These are phyloP conservation scores for Ischnus inquisitorius DNA, from an alignment of 2,888 invertebrate species.

Conservation along the genomic window DNA sequence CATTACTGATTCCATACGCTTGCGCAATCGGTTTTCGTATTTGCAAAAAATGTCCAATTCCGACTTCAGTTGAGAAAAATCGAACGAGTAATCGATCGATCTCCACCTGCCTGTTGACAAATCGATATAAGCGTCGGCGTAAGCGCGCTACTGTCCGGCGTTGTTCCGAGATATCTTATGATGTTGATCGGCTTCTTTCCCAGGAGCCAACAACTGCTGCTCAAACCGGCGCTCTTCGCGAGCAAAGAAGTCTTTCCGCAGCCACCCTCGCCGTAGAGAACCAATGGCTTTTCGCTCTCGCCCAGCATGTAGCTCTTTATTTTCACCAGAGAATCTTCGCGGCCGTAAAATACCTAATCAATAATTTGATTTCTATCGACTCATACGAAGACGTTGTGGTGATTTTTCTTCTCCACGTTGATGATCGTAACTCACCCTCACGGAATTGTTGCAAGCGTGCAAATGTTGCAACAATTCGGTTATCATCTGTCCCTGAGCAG, in stretches of 20 bases:
- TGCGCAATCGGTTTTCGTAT: background rate
- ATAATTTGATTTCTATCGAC: background rate
- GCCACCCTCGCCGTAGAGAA: conserved; percentile 97
- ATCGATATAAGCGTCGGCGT: conserved; percentile 98
- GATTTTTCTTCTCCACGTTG: background rate
- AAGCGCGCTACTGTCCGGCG: conserved; percentile 97
- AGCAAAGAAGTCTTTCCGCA: conserved; percentile 99
- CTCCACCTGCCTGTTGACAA: conserved; percentile 93
- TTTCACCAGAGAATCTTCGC: conserved; percentile 93
- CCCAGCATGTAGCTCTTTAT: conserved; percentile 94
- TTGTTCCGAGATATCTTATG: conserved; percentile 97
- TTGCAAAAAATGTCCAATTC: background rate
- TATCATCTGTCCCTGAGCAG: conserved; percentile 96
- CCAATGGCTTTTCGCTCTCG: conserved; percentile 94
- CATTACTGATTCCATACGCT: background rate
- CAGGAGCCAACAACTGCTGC: conserved; percentile 90
- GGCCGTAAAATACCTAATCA: conserved; percentile 94
- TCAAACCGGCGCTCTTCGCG: conserved; percentile 95
- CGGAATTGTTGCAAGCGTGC: conserved; percentile 97
- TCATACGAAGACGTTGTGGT: background rate
- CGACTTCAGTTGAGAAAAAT: background rate
- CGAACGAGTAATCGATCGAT: background rate
- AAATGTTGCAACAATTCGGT: conserved; percentile 98
- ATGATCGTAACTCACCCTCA: conserved; percentile 87
- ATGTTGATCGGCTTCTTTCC: conserved; percentile 94